phyloP scores from a whole-genome alignment of 1,140 invertebrate genomes.

The Chelonus insularis region DNA sequence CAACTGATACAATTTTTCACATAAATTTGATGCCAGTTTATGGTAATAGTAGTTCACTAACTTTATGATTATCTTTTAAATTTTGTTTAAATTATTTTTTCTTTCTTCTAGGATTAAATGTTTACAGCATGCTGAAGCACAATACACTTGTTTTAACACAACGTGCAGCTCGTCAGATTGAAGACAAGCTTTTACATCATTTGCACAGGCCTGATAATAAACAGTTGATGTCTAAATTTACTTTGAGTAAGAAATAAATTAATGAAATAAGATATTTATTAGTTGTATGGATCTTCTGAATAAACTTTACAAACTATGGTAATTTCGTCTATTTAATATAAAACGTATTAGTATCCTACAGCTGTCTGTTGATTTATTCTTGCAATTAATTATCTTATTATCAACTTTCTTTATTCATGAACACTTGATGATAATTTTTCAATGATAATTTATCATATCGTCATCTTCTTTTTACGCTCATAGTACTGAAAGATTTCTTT shows the following conservation, averaged over 20 bases:
- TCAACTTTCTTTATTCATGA: neutral
- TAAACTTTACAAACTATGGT: no score
- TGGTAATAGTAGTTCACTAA: constrained; percentile 62
- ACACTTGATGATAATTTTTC: neutral
- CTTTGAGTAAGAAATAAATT: constrained; percentile 37
- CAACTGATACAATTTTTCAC: constrained; percentile 74
- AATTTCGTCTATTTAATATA: no score
- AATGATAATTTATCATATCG: neutral
- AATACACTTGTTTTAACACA: constrained; percentile 90
- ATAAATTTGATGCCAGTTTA: constrained; percentile 96
- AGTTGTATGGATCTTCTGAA: no score
- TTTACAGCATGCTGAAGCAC: constrained; percentile 94
- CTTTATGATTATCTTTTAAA: constrained; percentile 6
- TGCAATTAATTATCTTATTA: neutral
- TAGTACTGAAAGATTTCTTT: constrained; percentile 35
- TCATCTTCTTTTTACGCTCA: constrained; percentile 37
- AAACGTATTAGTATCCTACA: no score
- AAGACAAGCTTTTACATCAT: constrained; percentile 81
- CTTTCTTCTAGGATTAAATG: constrained; percentile 67
- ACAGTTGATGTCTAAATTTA: constrained; percentile 29
- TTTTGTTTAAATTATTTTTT: constrained; percentile 5
- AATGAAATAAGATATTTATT: neutral
- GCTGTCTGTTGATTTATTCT: no score
- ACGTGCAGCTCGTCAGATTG: constrained; percentile 80
- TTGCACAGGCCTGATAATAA: constrained; percentile 68